These are phyloP conservation scores for Sinotaia quadrata DNA, from an alignment of 2,888 invertebrate species.

Conservation along the genomic window DNA sequence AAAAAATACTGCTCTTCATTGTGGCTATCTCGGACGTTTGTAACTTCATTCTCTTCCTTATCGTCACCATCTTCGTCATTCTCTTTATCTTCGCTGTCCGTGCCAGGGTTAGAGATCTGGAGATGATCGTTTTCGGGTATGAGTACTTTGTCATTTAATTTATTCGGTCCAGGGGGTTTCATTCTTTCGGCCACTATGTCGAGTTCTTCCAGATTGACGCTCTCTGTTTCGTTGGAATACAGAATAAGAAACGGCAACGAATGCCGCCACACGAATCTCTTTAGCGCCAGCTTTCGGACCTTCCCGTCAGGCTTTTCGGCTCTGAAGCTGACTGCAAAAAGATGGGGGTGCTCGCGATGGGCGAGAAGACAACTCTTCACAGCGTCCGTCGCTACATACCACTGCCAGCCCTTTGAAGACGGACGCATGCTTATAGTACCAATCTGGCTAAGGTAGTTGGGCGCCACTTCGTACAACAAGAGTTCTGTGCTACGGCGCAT, in stretches of 20 bases:
- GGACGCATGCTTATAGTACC: conserved; percentile 51
- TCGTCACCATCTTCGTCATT: background rate
- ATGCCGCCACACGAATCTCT: conserved; percentile 60
- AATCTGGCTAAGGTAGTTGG: conserved; percentile 50
- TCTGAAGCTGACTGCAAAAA: conserved; percentile 65
- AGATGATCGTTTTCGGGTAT: background rate
- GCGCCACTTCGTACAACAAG: conserved; percentile 58
- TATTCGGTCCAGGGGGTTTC: background rate
- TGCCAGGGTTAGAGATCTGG: background rate
- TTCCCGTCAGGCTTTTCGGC: conserved; percentile 51
- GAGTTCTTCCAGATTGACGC: conserved; percentile 58
- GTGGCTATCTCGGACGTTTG: background rate
- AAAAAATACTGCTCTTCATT: too few relatives aligned
- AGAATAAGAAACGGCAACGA: conserved; percentile 70
- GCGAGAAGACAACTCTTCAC: conserved; percentile 60
- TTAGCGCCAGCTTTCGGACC: conserved; percentile 49
- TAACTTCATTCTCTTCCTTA: background rate
- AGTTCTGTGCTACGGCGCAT: conserved; percentile 50
- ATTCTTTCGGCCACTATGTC: conserved; percentile 46
- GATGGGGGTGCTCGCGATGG: conserved; percentile 47
- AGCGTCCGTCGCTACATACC: conserved; percentile 64
- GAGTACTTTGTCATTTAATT: background rate
- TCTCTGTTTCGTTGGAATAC: conserved; percentile 69
- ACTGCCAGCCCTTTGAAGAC: conserved; percentile 66
- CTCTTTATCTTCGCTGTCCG: background rate